Percentiles rank a stretch among this genome's conserved stretches.
Conservation (phyloP, 2,797 vertebrate species). For the Sebastes oblongus region DNA sequence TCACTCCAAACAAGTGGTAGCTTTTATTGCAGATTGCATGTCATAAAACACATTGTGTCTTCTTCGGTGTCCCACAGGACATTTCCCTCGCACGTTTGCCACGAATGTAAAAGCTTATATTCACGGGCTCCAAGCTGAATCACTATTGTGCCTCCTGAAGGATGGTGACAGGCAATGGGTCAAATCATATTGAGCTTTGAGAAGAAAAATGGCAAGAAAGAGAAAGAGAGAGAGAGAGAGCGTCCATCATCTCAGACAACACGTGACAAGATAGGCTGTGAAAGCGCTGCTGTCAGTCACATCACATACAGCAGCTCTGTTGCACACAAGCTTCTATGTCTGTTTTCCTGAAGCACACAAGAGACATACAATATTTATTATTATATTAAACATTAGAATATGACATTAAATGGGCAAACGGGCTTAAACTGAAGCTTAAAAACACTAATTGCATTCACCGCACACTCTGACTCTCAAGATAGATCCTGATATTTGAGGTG, state of each 20-base stretch:
- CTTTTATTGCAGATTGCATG: not conserved
- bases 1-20: not conserved
- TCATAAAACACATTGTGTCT: not conserved
- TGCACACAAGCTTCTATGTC: not conserved
- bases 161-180: not conserved
- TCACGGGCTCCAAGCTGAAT: not conserved
- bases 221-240: not conserved
- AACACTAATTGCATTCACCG: not conserved
- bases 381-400: not conserved
- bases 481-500: not conserved
- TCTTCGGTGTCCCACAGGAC: not conserved
- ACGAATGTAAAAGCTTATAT: not conserved
- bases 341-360: not conserved
- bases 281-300: slow-evolving; percentile 64
- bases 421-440: not conserved
- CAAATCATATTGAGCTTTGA: not conserved
- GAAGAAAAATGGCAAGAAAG: slow-evolving; percentile 5
- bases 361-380: not conserved
- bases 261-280: slow-evolving; percentile 59
- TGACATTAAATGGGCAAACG: not conserved
- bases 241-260: slow-evolving; percentile 24
- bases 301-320: slow-evolving; percentile 23
- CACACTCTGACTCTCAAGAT: not conserved
- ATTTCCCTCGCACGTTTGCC: not conserved
- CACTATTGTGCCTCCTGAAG: not conserved